A percentile compares a stretch with the other conserved stretches of the same genome.
Conservation (phyloP, 2,888 invertebrate genomes). For the Spisula solida region DNA sequence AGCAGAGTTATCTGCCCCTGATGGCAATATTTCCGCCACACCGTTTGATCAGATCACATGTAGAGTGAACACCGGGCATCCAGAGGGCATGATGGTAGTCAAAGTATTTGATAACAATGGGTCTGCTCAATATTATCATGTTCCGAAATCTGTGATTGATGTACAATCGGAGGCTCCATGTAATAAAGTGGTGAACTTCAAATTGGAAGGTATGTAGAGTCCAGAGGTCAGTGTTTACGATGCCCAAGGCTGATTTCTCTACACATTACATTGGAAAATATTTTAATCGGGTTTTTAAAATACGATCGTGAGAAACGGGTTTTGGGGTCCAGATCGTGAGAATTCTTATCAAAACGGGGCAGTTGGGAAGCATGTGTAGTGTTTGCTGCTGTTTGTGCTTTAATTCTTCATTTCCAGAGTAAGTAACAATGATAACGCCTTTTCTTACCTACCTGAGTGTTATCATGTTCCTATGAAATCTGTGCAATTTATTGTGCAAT, state of each 20-base stretch:
- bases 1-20: not conserved
- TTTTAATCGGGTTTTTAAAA: too few relatives aligned
- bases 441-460: too few relatives aligned
- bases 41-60: conserved; percentile 21
- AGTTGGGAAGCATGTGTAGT: not conserved
- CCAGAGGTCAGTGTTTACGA: too few relatives aligned
- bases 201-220: conserved; percentile 38
- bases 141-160: conserved; percentile 12
- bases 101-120: not conserved
- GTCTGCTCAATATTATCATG: not conserved
- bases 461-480: too few relatives aligned
- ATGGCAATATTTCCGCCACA: not conserved
- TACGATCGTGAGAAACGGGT: too few relatives aligned
- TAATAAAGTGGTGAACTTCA: not conserved
- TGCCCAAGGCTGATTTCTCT: too few relatives aligned
- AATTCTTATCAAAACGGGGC: too few relatives aligned
- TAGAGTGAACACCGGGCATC: conserved; percentile 28
- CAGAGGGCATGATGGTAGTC: conserved; percentile 9
- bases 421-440: too few relatives aligned
- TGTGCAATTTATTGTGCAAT: too few relatives aligned
- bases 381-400: not conserved
- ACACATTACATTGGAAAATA: too few relatives aligned
- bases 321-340: too few relatives aligned
- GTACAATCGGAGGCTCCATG: not conserved
- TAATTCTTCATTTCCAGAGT: too few relatives aligned